These are phyloP conservation scores for Anolis apletophallus DNA, from an alignment of 2,797 vertebrate genomes.

Conservation along the genomic window DNA sequence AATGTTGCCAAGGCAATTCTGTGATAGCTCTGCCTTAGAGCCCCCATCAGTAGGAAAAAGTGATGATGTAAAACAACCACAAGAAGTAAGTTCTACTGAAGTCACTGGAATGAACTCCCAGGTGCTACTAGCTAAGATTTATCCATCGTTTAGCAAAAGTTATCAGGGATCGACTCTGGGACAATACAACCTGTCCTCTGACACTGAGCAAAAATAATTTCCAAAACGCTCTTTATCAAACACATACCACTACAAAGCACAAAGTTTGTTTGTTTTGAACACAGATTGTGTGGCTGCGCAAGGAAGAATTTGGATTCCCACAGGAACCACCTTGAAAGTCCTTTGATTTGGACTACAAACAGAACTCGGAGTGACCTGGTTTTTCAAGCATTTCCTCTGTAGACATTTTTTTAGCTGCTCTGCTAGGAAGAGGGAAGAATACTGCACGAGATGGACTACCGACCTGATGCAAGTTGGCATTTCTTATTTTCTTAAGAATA, in stretches of 20 bases:
- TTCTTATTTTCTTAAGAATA: conserved; percentile 17
- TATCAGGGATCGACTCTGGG: neutral
- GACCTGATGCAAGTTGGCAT: neutral
- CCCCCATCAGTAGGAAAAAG: no score
- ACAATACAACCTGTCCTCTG: no score
- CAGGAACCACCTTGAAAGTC: no score
- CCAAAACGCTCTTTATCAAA: no score
- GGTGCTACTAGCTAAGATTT: neutral
- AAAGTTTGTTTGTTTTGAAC: neutral
- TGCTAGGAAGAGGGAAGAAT: neutral
- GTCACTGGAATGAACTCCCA: neutral
- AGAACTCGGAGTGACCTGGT: no score
- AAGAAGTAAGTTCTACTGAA: no score
- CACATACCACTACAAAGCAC: neutral
- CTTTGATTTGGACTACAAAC: neutral
- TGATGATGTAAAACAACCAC: no score
- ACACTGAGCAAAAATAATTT: neutral
- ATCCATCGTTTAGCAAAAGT: neutral
- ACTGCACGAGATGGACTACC: conserved; percentile 1
- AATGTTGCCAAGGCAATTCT: no score
- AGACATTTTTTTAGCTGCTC: neutral
- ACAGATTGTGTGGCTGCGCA: neutral
- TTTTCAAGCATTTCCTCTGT: neutral
- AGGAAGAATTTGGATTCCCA: neutral
- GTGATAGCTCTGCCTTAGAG: no score